Evolutionary conservation across 2,888 invertebrate genomes (phyloP), one percentile per base, ranked within the genome.

Genomic region (Odontomyia ornata): DNA sequence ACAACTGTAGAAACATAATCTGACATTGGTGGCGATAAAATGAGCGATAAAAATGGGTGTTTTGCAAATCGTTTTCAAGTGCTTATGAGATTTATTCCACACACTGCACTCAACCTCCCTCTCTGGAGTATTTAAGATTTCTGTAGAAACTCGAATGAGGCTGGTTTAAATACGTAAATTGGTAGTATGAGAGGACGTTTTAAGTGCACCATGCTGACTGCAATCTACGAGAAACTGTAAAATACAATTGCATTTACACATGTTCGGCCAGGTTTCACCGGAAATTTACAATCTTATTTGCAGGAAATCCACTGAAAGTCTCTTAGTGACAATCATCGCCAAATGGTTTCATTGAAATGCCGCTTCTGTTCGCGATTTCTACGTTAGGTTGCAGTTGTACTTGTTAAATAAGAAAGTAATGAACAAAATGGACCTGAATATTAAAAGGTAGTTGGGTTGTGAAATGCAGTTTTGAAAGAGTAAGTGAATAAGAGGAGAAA

Each of bases 41-140:
- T 52, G 52, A 52, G 52, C 52, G 52, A 52, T 52, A n/a, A n/a
- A 52, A 52, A 52, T 52, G 52, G 52, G 52, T n/a, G 15, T n/a
- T 52, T 43, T 52, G 4, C 52, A 52, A 18, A 52, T 13, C 52
- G 7, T 52, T n/a, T 15, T n/a, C 18, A 52, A 52, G 52, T 52
- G 18, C 52, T 52, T 52, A 18, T 18, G 52, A 52, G 52, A n/a
- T 52, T 52, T 52, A 4, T 18, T 4, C 15, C 18, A 9, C 52
- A 15, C 52, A 9, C 36, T 36, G 9, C 36, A 36, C 36, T 36
- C 36, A 5, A 5, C 3, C 36, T 36, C 36, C 9, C 36, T 36
- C 36, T 36, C 36, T 36, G 3, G n/a, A n/a, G n/a, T 36, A 5
- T 36, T 36, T 36, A 36, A 5, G 36, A n/a, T n/a, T n/a, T n/a